Conservation (phyloP, 2,797 vertebrate species). For the Crocidura indochinensis region DNA sequence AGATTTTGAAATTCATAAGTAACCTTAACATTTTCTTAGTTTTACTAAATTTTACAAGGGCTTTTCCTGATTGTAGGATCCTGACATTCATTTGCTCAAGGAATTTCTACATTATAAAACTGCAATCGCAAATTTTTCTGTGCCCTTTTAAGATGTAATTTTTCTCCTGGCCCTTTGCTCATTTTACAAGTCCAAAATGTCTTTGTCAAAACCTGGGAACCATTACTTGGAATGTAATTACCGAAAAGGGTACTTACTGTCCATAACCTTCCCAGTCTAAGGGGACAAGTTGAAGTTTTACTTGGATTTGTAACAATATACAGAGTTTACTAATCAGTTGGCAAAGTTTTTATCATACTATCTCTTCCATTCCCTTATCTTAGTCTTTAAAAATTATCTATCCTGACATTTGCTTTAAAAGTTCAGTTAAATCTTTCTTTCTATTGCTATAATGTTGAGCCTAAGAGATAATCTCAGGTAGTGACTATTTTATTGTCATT, state of each 20-base stretch:
- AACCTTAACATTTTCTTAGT: not conserved
- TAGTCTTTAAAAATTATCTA: not conserved
- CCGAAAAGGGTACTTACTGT: not conserved
- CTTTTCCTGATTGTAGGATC: not conserved
- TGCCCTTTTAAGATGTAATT: not conserved
- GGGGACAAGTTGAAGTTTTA: not conserved
- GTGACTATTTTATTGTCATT: not conserved
- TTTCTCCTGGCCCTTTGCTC: not conserved
- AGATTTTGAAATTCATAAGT: not conserved
- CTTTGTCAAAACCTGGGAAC: not conserved
- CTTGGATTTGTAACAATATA: slow-evolving; percentile 22
- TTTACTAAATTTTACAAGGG: not conserved
- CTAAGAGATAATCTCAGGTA: not conserved
- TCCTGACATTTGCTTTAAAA: not conserved
- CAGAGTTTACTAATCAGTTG: not conserved
- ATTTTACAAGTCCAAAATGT: not conserved
- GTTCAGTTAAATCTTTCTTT: not conserved
- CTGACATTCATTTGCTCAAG: not conserved
- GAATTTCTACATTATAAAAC: slow-evolving; percentile 32
- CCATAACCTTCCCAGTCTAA: not conserved
- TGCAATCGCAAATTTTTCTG: not conserved
- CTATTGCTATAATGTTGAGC: not conserved
- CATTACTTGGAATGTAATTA: not conserved
- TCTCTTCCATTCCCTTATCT: not conserved
- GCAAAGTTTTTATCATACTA: not conserved